Base-by-base conservation (phyloP, 2,888 invertebrate genomes). In the Altica lythri region DNA sequence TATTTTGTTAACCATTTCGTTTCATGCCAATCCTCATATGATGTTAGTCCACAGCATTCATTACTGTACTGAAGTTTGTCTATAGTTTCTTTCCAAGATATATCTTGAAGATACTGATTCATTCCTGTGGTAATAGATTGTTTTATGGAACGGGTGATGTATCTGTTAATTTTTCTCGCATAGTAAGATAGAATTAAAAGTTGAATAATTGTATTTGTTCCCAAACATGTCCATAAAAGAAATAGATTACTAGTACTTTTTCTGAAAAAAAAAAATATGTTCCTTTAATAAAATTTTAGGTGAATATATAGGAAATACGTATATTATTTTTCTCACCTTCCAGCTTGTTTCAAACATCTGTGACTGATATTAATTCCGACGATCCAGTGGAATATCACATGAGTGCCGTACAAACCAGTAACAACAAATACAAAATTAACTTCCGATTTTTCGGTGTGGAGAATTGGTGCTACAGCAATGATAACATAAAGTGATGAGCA, bases 1-100 rank as follows among this genome's bases (percentile, higher is more conserved):
- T 82, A 81, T 67, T 80, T 78, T 59, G 78, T 81, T 56, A 85
- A 76, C 84, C 84, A 84, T 22, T 81, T 78, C 14, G 81, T 78
- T 65, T 80, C 77, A 67, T 83, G 80, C 84, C 84, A 84, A 68
- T 83, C 83, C 59, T 75, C 73, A 27, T 80, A 80, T 40, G 72
- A 72, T 52, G 80, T 79, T 1, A 80, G 79, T 8, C 83, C 84
- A 61, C 83, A 84, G 64, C 83, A 84, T 63, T 80, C 77, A 52
- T 82, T 65, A 32, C 65, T 64, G 37, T 73, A 80, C 76, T 84
- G 84, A 76, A 85, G 79, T 6, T 75, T 79, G 65, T 85, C 83
- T 59, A 83, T 74, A 2, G 80, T 74, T 14, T 72, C 73, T 66
- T 84, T 85, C 83, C 84, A 83, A 10, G 75, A 73, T 1, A 77